phyloP scores from a whole-genome alignment of 2,113 vertebrate genomes.

The Dissostichus mawsoni region DNA sequence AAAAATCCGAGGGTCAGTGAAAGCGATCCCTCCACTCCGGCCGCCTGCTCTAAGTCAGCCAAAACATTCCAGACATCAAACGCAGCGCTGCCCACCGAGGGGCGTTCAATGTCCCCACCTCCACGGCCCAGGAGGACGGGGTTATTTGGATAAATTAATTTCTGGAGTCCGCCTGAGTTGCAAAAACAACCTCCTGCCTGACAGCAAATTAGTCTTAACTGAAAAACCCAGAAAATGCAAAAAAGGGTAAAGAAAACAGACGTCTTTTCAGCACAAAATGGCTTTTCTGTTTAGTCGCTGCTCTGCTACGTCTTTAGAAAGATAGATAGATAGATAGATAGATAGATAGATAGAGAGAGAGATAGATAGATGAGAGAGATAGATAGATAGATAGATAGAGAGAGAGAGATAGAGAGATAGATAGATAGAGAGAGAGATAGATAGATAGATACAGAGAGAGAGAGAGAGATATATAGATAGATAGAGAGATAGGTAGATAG shows the following conservation, averaged over 20 bases:
- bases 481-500: too few relatives aligned
- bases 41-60: conserved; percentile 99
- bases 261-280: conserved; percentile 15
- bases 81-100: conserved; percentile 91
- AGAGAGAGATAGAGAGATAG: too few relatives aligned
- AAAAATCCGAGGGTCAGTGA: conserved; percentile 97
- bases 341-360: too few relatives aligned
- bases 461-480: too few relatives aligned
- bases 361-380: too few relatives aligned
- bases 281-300: conserved; percentile 41
- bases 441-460: too few relatives aligned
- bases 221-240: conserved; percentile 85
- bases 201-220: conserved; percentile 97
- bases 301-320: too few relatives aligned
- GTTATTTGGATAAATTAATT: conserved; percentile 99
- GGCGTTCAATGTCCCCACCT: conserved; percentile 92
- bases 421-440: too few relatives aligned
- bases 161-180: conserved; percentile 97
- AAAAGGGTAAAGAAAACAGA: conserved; percentile 75
- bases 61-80: conserved; percentile 99
- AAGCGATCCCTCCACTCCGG: conserved; percentile 98
- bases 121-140: conserved; percentile 90
- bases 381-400: too few relatives aligned
- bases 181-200: conserved; percentile 94
- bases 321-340: too few relatives aligned